A percentile compares a stretch with the other conserved stretches of the same genome.
Conservation (phyloP, 2,888 invertebrate species). For the Orchesellides sinensis region DNA sequence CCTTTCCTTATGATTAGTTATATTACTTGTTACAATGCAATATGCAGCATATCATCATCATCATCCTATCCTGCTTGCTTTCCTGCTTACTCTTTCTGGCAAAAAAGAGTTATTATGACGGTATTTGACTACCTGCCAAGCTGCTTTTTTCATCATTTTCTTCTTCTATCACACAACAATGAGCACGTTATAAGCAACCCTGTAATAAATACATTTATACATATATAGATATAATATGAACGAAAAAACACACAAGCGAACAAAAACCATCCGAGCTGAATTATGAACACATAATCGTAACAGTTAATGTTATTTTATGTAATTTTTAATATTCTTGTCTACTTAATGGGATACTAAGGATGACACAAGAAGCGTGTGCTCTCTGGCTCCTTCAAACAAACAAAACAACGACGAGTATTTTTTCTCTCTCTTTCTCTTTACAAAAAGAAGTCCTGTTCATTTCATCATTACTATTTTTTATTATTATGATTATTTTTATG, state of each 20-base stretch:
- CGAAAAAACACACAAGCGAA: constrained; percentile 18
- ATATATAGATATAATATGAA: no score
- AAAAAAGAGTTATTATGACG: constrained; percentile 51
- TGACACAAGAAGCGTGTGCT: constrained; percentile 60
- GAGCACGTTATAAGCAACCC: constrained; percentile 12
- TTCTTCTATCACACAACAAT: constrained; percentile 30
- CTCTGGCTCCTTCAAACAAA: constrained; percentile 49
- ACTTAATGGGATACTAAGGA: constrained; percentile 55
- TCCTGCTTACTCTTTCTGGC: constrained; percentile 23
- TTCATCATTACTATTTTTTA: constrained; percentile 64
- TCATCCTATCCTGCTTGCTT: no score
- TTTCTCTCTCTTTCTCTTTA: neutral
- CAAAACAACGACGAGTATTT: constrained; percentile 24
- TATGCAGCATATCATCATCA: no score
- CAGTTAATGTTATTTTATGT: constrained; percentile 65
- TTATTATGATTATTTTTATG: constrained; percentile 62
- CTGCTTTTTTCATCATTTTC: constrained; percentile 42
- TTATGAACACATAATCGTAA: constrained; percentile 66
- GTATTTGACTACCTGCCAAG: constrained; percentile 56
- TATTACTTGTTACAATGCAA: no score
- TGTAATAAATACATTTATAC: constrained; percentile 12
- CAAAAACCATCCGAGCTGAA: constrained; percentile 50
- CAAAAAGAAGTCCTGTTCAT: constrained; percentile 58
- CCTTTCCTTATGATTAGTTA: constrained; percentile 6
- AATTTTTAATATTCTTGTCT: constrained; percentile 67